Evolutionary conservation across 2,797 vertebrate species (phyloP).

Genomic region (Steatocranus sp.): DNA sequence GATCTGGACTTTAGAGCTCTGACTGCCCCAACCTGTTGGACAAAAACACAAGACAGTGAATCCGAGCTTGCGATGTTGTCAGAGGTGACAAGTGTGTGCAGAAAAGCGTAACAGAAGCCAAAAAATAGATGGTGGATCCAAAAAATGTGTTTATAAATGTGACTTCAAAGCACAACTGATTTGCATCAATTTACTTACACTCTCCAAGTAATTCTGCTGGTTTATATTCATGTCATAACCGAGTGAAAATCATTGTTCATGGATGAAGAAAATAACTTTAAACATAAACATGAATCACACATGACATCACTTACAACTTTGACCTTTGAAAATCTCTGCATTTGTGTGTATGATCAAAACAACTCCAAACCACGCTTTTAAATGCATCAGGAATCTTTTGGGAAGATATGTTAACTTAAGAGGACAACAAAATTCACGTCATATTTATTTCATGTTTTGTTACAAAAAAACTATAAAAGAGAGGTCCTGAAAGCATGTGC

Average conservation of each 20-base stretch:
- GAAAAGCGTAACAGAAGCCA: neutral
- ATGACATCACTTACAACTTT: neutral
- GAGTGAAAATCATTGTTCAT: neutral
- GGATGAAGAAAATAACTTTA: neutral
- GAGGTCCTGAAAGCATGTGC: neutral
- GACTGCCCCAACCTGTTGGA: constrained; percentile 91
- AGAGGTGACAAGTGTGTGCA: neutral
- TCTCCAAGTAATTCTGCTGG: neutral
- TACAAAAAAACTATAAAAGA: neutral
- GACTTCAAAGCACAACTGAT: neutral
- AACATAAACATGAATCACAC: neutral
- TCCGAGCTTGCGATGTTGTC: neutral
- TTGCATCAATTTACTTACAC: neutral
- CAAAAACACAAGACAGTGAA: neutral
- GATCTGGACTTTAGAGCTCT: constrained; percentile 98
- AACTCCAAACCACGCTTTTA: neutral
- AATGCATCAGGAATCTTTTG: neutral
- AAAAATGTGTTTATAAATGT: neutral
- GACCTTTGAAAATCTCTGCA: neutral
- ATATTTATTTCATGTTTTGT: neutral
- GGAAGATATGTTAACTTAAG: neutral
- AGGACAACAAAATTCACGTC: neutral
- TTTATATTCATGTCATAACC: neutral
- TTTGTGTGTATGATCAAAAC: neutral
- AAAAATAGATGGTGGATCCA: neutral